phyloP scores from a whole-genome alignment of 2,797 vertebrate genomes.

The Enteromius radiatus region DNA sequence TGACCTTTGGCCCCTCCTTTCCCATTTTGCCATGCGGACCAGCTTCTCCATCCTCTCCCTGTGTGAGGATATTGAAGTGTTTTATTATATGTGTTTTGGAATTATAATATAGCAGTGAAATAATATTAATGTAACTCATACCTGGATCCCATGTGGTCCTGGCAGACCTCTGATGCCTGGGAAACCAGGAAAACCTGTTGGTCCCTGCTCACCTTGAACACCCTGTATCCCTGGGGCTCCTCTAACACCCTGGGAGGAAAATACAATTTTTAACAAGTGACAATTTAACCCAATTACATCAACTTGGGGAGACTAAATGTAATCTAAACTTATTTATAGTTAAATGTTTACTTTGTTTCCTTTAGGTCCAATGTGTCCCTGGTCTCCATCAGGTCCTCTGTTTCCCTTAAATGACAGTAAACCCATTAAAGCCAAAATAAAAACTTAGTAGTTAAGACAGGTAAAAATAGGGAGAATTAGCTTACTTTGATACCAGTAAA shows the following conservation, averaged over 20 bases:
- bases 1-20: slow-evolving; percentile 80
- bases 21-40: slow-evolving; percentile 78
- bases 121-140: slow-evolving; percentile 52
- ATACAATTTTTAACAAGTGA: not conserved
- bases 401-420: slow-evolving; percentile 73
- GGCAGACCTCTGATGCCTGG: slow-evolving; percentile 75
- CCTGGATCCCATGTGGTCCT: slow-evolving; percentile 76
- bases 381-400: slow-evolving; percentile 78
- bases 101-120: not conserved
- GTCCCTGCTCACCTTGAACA: slow-evolving; percentile 79
- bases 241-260: slow-evolving; percentile 72
- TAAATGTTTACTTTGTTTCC: slow-evolving; percentile 80
- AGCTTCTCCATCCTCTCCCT: slow-evolving; percentile 80
- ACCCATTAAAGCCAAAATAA: not conserved
- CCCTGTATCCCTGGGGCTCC: slow-evolving; percentile 79
- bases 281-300: not conserved
- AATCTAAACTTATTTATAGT: not conserved
- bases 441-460: not conserved
- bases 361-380: slow-evolving; percentile 80
- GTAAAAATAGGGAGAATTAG: not conserved
- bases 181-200: slow-evolving; percentile 81
- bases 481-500: slow-evolving; percentile 77
- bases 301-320: not conserved
- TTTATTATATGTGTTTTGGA: not conserved
- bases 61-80: slow-evolving; percentile 50